Evolutionary conservation across 1,140 invertebrate species (phyloP), one percentile per base, ranked within the genome.

Genomic region (Campoletis sonorensis): DNA sequence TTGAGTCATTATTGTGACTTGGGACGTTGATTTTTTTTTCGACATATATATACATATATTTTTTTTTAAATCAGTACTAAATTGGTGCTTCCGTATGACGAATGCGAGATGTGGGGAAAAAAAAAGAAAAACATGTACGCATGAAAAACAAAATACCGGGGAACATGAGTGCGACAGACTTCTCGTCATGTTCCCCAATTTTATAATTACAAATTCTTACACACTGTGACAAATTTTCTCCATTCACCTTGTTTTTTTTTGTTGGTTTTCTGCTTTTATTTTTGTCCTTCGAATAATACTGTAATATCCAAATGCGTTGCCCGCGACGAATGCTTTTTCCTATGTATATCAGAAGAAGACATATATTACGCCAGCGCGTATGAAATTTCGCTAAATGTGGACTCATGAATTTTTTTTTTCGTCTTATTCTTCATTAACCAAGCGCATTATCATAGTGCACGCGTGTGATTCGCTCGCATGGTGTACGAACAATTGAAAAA

Each of bases 21-120:
- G 30, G 2, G 30, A 33, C 30, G 30, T 33, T 33, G 30, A 7
- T 7, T 7, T 51, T n/a, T 72, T 26, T 73, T 23, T 21, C 40
- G 1, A 49, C 26, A n/a, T n/a, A n/a, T n/a, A n/a, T 45, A n/a
- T 64, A 8, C 4, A 3, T n/a, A 4, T 73, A 37, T 73, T 73
- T 73, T 45, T 45, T 45, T 45, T 11, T 45, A 4, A 27, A 58
- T 75, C 27, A 27, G 72, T 15, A 75, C 72, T 27, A 75, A 82
- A 79, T 82, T 82, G 77, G 81, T 82, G 81, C 81, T 82, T 82
- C 81, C 81, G 77, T 82, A 79, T 61, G 61, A 61, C 58, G 54
- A 80, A 80, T 13, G 49, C 27, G 15, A 67, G 49, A 79, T 67
- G 45, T 21, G 33, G 21, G 18, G 58, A 80, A 16, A n/a, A 70